Conservation (phyloP, 2,113 vertebrate species). For the Hiodon alosoides region DNA sequence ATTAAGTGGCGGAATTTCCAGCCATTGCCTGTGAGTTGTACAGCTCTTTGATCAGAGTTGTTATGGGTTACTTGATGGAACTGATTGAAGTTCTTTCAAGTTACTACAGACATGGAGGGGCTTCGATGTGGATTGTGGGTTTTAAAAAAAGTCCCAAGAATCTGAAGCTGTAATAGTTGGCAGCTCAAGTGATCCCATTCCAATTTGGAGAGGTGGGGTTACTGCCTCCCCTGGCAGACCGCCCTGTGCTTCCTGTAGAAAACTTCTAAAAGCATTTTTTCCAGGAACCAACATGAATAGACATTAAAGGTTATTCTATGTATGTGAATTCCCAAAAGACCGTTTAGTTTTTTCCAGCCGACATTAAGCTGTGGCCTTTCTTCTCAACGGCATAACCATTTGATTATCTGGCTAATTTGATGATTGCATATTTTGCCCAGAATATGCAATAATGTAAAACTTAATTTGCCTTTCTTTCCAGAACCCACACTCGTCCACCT, state of each 20-base stretch:
- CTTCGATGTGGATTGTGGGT: constrained; percentile 38
- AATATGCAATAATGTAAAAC: constrained; percentile 6
- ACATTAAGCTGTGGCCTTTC: no score
- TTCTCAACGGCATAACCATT: no score
- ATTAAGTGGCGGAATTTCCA: background rate
- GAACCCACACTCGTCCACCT: constrained; percentile 79
- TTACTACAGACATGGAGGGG: constrained; percentile 21
- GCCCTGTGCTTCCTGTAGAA: constrained; percentile 37
- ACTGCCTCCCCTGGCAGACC: constrained; percentile 31
- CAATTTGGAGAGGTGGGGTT: constrained; percentile 25
- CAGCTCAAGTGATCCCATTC: constrained; percentile 34
- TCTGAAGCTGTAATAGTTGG: constrained; percentile 37
- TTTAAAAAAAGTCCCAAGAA: constrained; percentile 13
- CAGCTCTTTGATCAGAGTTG: constrained; percentile 25
- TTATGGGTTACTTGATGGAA: background rate
- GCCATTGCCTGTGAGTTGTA: constrained; percentile 9
- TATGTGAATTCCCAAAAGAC: constrained; percentile 24
- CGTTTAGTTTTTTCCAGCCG: background rate
- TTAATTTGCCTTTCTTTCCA: constrained; percentile 46
- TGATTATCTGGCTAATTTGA: no score
- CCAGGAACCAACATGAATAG: constrained; percentile 27
- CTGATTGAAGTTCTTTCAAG: constrained; percentile 28
- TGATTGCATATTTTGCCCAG: background rate
- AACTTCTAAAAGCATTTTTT: constrained; percentile 33
- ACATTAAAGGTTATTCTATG: background rate